A percentile compares a stretch with the other conserved stretches of the same genome.
phyloP scores from a whole-genome alignment of 92 coral and sea anemone genomes.

The Porites evermanni region DNA sequence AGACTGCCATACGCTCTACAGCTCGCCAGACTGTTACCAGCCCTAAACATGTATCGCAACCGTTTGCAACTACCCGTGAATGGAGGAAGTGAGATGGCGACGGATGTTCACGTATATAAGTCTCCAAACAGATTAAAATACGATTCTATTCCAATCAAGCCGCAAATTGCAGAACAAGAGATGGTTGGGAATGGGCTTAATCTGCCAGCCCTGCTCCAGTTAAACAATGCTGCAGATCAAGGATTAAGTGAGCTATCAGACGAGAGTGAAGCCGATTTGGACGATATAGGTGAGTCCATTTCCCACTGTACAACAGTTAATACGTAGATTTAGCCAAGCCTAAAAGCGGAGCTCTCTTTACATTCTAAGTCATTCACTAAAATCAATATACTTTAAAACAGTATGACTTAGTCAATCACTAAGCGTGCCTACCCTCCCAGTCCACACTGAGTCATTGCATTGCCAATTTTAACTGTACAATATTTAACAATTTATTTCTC shows the following conservation, averaged over 20 bases:
- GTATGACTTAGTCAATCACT: too few relatives aligned
- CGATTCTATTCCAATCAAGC: slow-evolving; percentile 83
- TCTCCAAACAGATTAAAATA: slow-evolving; percentile 76
- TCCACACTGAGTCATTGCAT: too few relatives aligned
- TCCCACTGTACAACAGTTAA: not conserved
- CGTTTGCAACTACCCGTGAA: slow-evolving; percentile 38
- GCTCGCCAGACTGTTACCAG: slow-evolving; percentile 78
- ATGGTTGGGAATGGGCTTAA: slow-evolving; percentile 50
- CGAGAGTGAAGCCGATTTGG: slow-evolving; percentile 31
- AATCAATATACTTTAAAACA: too few relatives aligned
- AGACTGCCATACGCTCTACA: slow-evolving; percentile 72
- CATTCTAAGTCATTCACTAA: too few relatives aligned
- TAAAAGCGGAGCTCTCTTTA: too few relatives aligned
- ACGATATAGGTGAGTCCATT: slow-evolving; percentile 33
- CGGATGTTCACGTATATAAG: slow-evolving; percentile 45
- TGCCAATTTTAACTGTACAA: too few relatives aligned
- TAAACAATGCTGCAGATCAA: slow-evolving; percentile 31
- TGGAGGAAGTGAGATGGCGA: slow-evolving; percentile 52
- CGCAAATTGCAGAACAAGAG: slow-evolving; percentile 48
- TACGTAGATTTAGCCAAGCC: too few relatives aligned
- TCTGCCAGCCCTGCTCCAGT: slow-evolving; percentile 39
- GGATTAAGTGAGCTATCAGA: slow-evolving; percentile 21
- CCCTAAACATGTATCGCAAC: slow-evolving; percentile 65
- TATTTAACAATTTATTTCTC: too few relatives aligned
- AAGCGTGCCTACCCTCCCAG: too few relatives aligned